A percentile compares a stretch with the other conserved stretches of the same genome.
phyloP scores from a whole-genome alignment of 2,888 invertebrate genomes.

The Heterodera filipjevi region DNA sequence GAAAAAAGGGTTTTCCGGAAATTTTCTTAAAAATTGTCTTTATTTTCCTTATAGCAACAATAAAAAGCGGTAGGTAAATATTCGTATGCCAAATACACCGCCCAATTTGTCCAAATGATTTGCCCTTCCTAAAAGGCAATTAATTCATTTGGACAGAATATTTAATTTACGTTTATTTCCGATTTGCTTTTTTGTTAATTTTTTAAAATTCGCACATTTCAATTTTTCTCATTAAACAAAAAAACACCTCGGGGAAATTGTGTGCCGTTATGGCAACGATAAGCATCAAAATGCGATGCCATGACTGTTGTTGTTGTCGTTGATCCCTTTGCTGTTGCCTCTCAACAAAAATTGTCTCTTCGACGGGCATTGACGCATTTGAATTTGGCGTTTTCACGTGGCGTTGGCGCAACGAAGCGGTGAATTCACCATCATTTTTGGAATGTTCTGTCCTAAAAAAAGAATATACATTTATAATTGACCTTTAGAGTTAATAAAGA shows the following conservation, averaged over 20 bases:
- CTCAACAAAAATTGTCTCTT: not conserved
- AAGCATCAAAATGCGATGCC: constrained; percentile 91
- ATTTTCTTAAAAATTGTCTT: no score
- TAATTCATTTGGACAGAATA: no score
- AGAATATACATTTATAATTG: not conserved
- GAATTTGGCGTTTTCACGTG: not conserved
- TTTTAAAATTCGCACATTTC: not conserved
- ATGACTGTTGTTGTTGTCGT: constrained; percentile 69
- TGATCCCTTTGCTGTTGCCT: no score
- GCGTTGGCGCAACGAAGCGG: not conserved
- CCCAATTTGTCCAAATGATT: no score
- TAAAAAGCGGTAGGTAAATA: no score
- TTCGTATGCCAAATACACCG: no score
- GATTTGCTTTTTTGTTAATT: not conserved
- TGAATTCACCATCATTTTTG: not conserved
- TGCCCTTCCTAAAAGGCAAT: no score
- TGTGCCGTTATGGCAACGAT: constrained; percentile 92
- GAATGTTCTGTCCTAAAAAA: not conserved
- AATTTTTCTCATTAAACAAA: no score
- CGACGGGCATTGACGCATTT: not conserved
- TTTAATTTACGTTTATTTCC: no score
- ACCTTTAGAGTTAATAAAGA: not conserved
- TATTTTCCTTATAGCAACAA: no score
- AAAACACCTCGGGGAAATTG: constrained; percentile 74
- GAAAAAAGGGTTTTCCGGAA: no score